Conservation (phyloP, 2,888 invertebrate species). For the Polymixis flavicincta region DNA sequence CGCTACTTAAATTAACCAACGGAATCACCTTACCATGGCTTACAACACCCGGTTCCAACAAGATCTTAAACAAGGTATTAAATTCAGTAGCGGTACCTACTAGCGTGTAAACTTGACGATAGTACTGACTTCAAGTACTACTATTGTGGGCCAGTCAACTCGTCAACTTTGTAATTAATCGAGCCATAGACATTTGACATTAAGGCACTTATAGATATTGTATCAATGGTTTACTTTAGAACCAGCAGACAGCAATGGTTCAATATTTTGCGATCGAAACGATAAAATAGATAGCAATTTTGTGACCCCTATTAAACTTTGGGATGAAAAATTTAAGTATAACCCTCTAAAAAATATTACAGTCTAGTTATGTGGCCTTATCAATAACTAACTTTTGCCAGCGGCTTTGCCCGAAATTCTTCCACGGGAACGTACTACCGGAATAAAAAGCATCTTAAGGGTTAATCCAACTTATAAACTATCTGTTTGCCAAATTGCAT, state of each 20-base stretch:
- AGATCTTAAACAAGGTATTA: constrained; percentile 32
- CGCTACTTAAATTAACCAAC: constrained; percentile 27
- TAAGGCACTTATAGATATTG: background rate
- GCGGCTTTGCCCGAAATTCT: no score
- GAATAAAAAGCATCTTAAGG: no score
- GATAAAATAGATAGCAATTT: no score
- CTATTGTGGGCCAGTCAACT: constrained; percentile 13
- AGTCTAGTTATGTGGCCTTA: no score
- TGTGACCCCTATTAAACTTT: background rate
- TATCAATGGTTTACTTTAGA: background rate
- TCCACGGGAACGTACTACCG: no score
- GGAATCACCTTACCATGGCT: constrained; percentile 15
- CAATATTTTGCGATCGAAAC: no score
- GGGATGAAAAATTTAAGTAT: no score
- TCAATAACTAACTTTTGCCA: no score
- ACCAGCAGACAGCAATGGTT: background rate
- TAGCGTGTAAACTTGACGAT: constrained; percentile 30
- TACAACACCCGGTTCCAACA: constrained; percentile 21
- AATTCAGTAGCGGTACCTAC: constrained; percentile 40
- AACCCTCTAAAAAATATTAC: no score
- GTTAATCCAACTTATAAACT: no score
- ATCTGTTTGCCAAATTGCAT: no score
- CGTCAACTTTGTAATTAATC: constrained; percentile 11
- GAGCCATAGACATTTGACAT: background rate
- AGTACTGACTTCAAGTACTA: constrained; percentile 6